Evolutionary conservation across 2,797 vertebrate genomes (phyloP).

Genomic region (Pangasius djambal): DNA sequence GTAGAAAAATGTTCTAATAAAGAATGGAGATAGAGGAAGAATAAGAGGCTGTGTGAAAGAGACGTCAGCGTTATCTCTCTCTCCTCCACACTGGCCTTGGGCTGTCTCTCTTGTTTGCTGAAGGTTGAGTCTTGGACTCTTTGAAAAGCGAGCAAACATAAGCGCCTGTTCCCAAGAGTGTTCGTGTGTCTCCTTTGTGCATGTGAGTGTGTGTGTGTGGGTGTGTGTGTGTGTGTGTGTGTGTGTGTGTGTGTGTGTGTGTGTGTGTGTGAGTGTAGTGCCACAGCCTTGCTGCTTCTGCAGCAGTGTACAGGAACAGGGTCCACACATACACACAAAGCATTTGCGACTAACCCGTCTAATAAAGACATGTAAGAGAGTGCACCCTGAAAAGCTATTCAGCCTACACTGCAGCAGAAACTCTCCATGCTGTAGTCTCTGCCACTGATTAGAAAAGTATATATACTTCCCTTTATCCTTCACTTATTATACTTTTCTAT

Average conservation of each 20-base stretch:
- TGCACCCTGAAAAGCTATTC: constrained; percentile 59
- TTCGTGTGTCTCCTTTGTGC: constrained; percentile 53
- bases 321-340: constrained; percentile 65
- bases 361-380: constrained; percentile 70
- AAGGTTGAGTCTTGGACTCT: constrained; percentile 73
- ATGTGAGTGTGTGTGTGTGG: constrained; percentile 29
- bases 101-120: constrained; percentile 72
- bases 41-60: constrained; percentile 39
- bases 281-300: constrained; percentile 51
- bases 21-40: constrained; percentile 36
- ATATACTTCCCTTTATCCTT: constrained; percentile 30
- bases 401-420: constrained; percentile 34
- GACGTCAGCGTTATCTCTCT: constrained; percentile 24
- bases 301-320: constrained; percentile 66
- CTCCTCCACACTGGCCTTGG: constrained; percentile 68
- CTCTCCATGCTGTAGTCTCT: constrained; percentile 26
- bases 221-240: constrained; percentile 28
- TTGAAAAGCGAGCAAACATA: constrained; percentile 72
- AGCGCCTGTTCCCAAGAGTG: constrained; percentile 60
- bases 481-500: constrained; percentile 1
- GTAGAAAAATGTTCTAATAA: constrained; percentile 27
- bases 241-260: constrained; percentile 41
- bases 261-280: constrained; percentile 31
- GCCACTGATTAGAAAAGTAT: constrained; percentile 5
- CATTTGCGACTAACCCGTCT: constrained; percentile 66